A percentile compares a stretch with the other conserved stretches of the same genome.
Conservation (phyloP, 2,888 invertebrate genomes). For the Hemaris fuciformis region DNA sequence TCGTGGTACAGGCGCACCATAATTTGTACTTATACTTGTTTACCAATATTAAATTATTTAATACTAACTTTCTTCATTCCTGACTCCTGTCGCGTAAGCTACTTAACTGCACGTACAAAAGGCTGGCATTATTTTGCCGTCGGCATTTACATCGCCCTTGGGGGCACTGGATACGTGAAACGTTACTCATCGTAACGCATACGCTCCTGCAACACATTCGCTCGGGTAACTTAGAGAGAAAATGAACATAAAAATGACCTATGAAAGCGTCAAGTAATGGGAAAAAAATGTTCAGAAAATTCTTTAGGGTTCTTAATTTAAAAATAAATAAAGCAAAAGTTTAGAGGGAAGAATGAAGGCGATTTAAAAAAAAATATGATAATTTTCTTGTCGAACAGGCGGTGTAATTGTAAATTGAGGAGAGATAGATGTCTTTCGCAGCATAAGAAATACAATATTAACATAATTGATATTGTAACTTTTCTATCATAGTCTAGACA, state of each 20-base stretch:
- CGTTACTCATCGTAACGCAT: constrained; percentile 41
- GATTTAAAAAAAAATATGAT: too few relatives aligned
- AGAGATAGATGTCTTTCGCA: too few relatives aligned
- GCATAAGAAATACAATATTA: too few relatives aligned
- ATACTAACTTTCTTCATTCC: constrained; percentile 19
- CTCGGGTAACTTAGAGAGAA: not conserved
- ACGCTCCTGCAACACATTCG: constrained; percentile 10
- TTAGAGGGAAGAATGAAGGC: too few relatives aligned
- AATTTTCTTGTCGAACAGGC: too few relatives aligned
- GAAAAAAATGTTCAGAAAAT: not conserved
- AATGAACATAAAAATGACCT: not conserved
- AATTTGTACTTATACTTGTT: not conserved
- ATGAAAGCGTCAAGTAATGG: not conserved
- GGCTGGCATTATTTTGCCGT: constrained; percentile 50
- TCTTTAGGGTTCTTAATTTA: not conserved
- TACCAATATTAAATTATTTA: constrained; percentile 22
- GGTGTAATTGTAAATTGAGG: too few relatives aligned
- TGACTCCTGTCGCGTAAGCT: constrained; percentile 17
- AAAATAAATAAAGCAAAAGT: not conserved
- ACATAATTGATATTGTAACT: too few relatives aligned
- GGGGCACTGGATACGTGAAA: constrained; percentile 36
- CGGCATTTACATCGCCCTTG: constrained; percentile 44
- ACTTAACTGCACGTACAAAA: constrained; percentile 36
- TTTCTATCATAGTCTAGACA: too few relatives aligned
- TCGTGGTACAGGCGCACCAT: not conserved